Base-by-base conservation (phyloP, 2,888 invertebrate species). In the Thera britannica region DNA sequence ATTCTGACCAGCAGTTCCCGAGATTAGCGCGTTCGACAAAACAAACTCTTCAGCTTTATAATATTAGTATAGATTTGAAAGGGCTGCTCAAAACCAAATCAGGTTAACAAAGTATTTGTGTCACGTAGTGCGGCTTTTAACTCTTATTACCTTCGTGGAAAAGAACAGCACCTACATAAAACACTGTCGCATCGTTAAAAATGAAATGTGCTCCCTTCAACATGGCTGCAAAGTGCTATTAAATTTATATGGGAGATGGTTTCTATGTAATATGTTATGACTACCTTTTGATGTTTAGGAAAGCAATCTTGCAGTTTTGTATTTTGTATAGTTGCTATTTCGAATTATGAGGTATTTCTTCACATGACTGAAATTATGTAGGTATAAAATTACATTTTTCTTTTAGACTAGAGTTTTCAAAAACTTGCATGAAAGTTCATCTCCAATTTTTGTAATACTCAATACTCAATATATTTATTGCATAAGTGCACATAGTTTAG, bases 171-270 rank as follows among this genome's bases (percentile, higher is more conserved):
- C 71, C 57, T 51, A 63, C 68, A 68, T 71, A 68, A 79, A 82
- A 79, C 83, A 83, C 81, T 83, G 84, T 84, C 78, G 79, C 77
- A 66, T 79, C 83, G 83, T 89, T 87, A 89, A 89, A 86, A 87
- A 87, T 86, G 84, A 86, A 86, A 88, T 85, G 83, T 86, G 81
- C 85, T 85, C 86, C 84, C 84, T 83, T 83, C 81, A 79, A 81
- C 81, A 83, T 82, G 79, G 80, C 81, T 82, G 82, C 77, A 77
- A 82, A 83, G 82, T 79, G 83, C 84, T 83, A 87, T 89, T 86
- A 88, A 88, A 86, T 86, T 86, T 87, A 86, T 84, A 86, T 75
- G 83, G 80, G 79, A 82, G 82, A 74, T 79, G 80, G 78, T 84
- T 85, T 79, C 83, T 78, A 86, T 82, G 83, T 84, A 80, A 87